Conservation (phyloP, 2,113 vertebrate species). For the Lophochroa leadbeateri region DNA sequence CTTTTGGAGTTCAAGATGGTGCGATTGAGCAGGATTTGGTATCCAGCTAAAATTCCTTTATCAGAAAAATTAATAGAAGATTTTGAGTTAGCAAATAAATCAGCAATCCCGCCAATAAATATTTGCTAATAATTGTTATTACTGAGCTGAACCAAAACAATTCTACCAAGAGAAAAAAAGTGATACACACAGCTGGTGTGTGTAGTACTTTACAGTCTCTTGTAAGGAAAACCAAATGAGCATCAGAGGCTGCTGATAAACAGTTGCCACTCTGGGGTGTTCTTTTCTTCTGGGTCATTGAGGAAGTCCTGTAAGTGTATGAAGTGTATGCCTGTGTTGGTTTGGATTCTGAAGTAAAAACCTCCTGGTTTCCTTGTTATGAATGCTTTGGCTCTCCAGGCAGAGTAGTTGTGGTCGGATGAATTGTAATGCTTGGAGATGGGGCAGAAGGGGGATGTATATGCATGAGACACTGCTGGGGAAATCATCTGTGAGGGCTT, state of each 20-base stretch:
- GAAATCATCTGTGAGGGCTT: accelerated
- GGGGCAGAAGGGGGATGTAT: accelerated
- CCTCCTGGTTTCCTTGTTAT: accelerated
- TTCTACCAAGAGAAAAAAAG: not conserved
- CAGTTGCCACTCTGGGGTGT: accelerated
- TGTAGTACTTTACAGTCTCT: not conserved
- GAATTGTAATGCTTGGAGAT: accelerated
- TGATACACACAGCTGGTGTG: accelerated
- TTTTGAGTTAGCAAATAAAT: not conserved
- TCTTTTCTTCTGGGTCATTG: not conserved
- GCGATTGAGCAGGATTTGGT: not conserved
- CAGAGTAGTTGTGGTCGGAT: accelerated
- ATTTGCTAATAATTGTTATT: not conserved
- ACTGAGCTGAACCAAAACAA: not conserved
- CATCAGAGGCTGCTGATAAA: not conserved
- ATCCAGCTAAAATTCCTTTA: not conserved
- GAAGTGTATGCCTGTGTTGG: accelerated
- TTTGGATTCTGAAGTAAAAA: not conserved
- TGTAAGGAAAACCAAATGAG: not conserved
- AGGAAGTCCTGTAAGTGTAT: not conserved
- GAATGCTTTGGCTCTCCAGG: accelerated
- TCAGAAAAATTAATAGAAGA: not conserved
- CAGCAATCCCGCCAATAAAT: not conserved
- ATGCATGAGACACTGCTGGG: not conserved
- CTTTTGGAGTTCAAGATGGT: not conserved